phyloP scores from a whole-genome alignment of 2,888 invertebrate species.

The Bruchidius siliquastri region DNA sequence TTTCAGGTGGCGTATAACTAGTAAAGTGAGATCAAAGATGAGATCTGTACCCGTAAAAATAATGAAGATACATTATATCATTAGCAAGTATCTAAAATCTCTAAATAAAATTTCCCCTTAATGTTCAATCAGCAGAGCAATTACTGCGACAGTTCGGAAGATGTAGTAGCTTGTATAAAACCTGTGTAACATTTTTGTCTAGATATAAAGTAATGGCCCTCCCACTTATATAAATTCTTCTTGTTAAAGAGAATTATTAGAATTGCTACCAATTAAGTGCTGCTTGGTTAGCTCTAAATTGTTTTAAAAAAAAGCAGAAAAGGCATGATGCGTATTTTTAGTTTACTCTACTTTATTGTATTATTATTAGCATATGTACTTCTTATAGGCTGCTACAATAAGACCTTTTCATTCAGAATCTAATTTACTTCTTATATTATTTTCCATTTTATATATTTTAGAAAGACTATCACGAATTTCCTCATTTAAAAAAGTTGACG shows the following conservation, averaged over 20 bases:
- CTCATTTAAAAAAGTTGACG: no score
- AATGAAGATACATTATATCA: not conserved
- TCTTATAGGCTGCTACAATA: no score
- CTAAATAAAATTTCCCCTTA: not conserved
- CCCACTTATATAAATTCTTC: not conserved
- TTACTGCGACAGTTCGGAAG: not conserved
- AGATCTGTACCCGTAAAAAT: not conserved
- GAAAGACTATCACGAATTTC: no score
- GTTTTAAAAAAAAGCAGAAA: not conserved
- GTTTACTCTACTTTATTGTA: not conserved
- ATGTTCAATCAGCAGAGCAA: not conserved
- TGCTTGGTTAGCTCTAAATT: not conserved
- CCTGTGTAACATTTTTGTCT: not conserved
- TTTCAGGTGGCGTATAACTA: not conserved
- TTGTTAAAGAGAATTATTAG: not conserved
- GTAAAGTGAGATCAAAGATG: not conserved
- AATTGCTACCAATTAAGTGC: not conserved
- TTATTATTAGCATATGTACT: no score
- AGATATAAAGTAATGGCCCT: not conserved
- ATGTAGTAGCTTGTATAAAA: not conserved
- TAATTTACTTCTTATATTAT: no score
- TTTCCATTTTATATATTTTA: no score
- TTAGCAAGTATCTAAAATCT: not conserved
- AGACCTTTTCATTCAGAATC: no score
- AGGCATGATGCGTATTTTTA: not conserved